Conservation (phyloP, 2,113 vertebrate genomes). For the Scytalopus superciliaris region DNA sequence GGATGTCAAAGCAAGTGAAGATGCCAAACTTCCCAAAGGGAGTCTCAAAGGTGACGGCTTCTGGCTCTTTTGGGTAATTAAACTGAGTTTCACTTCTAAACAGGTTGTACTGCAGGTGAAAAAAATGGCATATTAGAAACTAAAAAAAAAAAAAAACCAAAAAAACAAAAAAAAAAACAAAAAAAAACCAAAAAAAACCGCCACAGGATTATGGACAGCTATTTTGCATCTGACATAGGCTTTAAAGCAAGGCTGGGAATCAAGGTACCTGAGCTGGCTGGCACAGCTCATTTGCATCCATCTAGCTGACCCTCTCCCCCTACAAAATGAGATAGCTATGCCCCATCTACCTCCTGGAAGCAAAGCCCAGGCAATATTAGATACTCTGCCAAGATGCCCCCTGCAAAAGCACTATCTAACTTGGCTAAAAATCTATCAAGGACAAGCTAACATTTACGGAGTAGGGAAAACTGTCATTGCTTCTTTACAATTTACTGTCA, state of each 20-base stretch:
- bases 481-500: background rate
- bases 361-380: background rate
- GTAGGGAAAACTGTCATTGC: background rate
- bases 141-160: background rate
- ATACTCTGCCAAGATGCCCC: background rate
- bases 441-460: background rate
- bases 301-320: rapidly evolving
- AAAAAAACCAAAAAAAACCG: background rate
- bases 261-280: background rate
- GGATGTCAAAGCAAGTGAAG: conserved; percentile 90
- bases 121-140: background rate
- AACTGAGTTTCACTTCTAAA: conserved; percentile 80
- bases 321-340: background rate
- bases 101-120: conserved; percentile 76
- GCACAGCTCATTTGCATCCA: background rate
- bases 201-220: background rate
- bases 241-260: background rate
- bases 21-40: conserved; percentile 89
- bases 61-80: conserved; percentile 69
- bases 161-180: background rate
- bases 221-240: background rate
- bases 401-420: background rate
- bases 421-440: rapidly evolving
- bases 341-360: background rate
- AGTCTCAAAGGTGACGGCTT: conserved; percentile 82